Percentiles rank a stretch among this genome's conserved stretches.
phyloP scores from a whole-genome alignment of 2,888 invertebrate species.

The Dasypogon diadema region DNA sequence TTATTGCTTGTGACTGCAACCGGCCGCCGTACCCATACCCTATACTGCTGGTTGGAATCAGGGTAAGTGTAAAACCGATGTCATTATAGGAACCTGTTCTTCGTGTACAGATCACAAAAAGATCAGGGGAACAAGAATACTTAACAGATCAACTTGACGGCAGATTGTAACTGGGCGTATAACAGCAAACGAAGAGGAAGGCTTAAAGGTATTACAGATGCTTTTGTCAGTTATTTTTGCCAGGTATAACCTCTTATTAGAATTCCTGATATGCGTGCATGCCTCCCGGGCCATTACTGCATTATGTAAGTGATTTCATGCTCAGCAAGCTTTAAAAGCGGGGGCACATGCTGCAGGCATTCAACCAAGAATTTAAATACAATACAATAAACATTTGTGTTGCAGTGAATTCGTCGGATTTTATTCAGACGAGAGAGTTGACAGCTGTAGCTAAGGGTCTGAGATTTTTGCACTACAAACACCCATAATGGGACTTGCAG shows the following conservation, averaged over 20 bases:
- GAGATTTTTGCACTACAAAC: no score
- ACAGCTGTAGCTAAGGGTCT: no score
- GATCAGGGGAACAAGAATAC: not conserved
- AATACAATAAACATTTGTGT: not conserved
- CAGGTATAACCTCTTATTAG: not conserved
- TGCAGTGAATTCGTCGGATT: not conserved
- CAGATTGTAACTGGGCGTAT: not conserved
- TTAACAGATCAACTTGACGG: not conserved
- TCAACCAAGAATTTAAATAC: not conserved
- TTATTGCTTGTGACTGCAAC: not conserved
- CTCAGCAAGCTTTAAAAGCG: not conserved
- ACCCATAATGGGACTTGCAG: no score
- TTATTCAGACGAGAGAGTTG: no score
- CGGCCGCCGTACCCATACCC: not conserved
- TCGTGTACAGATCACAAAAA: not conserved
- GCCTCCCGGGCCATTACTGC: not conserved
- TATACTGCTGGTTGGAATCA: not conserved
- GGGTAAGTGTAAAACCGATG: slow-evolving; percentile 1
- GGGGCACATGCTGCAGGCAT: not conserved
- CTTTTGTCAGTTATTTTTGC: not conserved
- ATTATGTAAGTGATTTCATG: slow-evolving; percentile 3
- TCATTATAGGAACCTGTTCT: not conserved
- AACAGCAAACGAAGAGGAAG: not conserved
- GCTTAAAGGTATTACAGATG: not conserved
- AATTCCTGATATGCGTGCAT: not conserved